These are phyloP conservation scores for Lasioglossum villosulum DNA, from an alignment of 2,888 invertebrate species.

Conservation along the genomic window DNA sequence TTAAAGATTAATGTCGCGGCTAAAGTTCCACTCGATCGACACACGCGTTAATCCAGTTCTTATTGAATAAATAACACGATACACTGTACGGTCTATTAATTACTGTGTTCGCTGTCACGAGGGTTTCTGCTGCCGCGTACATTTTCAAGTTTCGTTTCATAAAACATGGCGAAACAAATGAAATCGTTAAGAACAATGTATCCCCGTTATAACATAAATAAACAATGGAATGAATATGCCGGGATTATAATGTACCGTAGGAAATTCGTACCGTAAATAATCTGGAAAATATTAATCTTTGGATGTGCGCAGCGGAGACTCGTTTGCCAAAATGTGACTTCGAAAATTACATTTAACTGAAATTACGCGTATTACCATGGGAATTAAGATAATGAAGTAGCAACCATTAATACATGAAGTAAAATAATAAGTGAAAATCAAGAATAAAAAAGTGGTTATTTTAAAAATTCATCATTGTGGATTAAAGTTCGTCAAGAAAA, in stretches of 20 bases:
- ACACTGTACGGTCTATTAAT: slow-evolving; percentile 14
- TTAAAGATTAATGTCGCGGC: background rate
- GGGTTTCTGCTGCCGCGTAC: background rate
- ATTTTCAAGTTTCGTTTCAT: slow-evolving; percentile 1
- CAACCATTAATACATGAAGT: background rate
- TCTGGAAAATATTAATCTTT: background rate
- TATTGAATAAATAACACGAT: slow-evolving; percentile 6
- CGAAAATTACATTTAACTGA: background rate
- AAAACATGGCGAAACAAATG: background rate
- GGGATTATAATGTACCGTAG: background rate
- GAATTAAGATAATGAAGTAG: background rate
- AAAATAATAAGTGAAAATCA: no score
- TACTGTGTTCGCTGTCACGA: background rate
- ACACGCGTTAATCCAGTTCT: background rate
- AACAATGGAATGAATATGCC: slow-evolving; percentile 30
- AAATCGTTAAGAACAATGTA: slow-evolving; percentile 23
- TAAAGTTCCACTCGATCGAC: background rate
- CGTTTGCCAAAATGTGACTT: background rate
- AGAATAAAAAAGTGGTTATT: background rate
- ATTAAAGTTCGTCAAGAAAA: background rate
- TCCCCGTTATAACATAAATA: slow-evolving; percentile 12
- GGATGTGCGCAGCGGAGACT: background rate
- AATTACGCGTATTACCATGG: background rate
- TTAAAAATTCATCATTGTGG: background rate
- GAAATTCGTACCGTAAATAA: slow-evolving; percentile 34